Evolutionary conservation across 2,888 invertebrate genomes (phyloP).

Genomic region (Muschampia plurimacula): DNA sequence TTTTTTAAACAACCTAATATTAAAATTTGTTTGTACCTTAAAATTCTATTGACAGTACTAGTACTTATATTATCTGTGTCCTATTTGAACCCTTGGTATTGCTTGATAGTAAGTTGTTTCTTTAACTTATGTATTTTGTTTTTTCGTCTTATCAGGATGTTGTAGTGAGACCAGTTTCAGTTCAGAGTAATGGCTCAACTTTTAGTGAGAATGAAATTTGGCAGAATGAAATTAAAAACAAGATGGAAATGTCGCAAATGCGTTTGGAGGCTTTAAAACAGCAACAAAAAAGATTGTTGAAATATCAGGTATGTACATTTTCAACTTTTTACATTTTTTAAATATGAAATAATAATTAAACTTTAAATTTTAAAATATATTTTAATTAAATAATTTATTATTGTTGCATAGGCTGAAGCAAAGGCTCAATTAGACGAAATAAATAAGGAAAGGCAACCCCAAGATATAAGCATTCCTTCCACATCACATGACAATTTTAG

Average conservation of each 20-base stretch:
- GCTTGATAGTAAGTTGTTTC: neutral
- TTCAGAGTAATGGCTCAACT: constrained; percentile 77
- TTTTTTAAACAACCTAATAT: constrained; percentile 18
- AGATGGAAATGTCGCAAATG: constrained; percentile 87
- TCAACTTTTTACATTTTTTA: neutral
- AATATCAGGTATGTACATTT: constrained; percentile 70
- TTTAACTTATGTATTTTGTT: neutral
- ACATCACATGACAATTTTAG: constrained; percentile 72
- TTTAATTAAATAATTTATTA: too few species aligned
- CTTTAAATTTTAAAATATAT: too few species aligned
- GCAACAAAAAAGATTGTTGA: constrained; percentile 82
- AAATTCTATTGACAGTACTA: constrained; percentile 33
- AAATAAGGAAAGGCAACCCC: constrained; percentile 71
- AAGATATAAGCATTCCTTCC: constrained; percentile 70
- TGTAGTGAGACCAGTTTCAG: constrained; percentile 79
- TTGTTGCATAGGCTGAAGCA: constrained; percentile 71
- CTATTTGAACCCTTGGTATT: constrained; percentile 12
- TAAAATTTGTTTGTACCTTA: constrained; percentile 17
- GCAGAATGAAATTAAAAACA: constrained; percentile 86
- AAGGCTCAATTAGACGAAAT: constrained; percentile 81
- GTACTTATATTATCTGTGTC: neutral
- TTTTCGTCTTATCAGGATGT: constrained; percentile 63
- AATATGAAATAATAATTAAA: too few species aligned
- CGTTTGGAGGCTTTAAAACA: constrained; percentile 86
- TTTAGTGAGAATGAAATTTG: constrained; percentile 84